Evolutionary conservation across 2,797 vertebrate species (phyloP), one percentile per base, ranked within the genome.

Genomic region (Anas georgica): DNA sequence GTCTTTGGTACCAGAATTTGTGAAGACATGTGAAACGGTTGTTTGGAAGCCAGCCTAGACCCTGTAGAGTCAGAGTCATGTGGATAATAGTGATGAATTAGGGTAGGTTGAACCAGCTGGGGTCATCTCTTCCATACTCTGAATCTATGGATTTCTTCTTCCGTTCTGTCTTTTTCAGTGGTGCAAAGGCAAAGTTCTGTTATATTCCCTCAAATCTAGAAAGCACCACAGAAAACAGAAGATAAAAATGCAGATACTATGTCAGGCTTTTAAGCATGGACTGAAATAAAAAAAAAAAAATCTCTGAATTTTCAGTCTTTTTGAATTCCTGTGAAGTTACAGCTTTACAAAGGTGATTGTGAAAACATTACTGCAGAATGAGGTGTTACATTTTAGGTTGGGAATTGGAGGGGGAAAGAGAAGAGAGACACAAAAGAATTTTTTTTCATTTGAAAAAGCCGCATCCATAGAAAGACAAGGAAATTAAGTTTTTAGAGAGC

Each of bases 401-500:
- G 67, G 70, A 94, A 82, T 2, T 55, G 48, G 26, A 77, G 59
- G 58, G 55, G 83, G 74, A 16, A 66, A 76, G 31, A 75, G 41
- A 76, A 72, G 23, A 62, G 22, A 93, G n/a, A 48, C 31, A 88
- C 74, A 78, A 46, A 70, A 80, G 55, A 73, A 10, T 84, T 28
- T 80, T 59, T 26, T 82, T 60, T 68, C 37, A 41, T 68, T 86
- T 92, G n/a, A 74, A 90, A 92, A 91, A 82, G 7, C 28, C 33
- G 28, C 45, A 37, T 67, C 31, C 41, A 69, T 82, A 82, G 63
- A 69, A 93, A 91, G 63, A 29, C 10, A 43, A 64, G 63, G 63
- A 90, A 96, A 94, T 90, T 41, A 70, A 86, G 64, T 26, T 67
- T 80, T 76, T 60, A 90, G 59, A 2, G 55, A 91, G 35, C 68